Conservation (phyloP, 2,888 invertebrate species). For the Holacanthella duospinosa region DNA sequence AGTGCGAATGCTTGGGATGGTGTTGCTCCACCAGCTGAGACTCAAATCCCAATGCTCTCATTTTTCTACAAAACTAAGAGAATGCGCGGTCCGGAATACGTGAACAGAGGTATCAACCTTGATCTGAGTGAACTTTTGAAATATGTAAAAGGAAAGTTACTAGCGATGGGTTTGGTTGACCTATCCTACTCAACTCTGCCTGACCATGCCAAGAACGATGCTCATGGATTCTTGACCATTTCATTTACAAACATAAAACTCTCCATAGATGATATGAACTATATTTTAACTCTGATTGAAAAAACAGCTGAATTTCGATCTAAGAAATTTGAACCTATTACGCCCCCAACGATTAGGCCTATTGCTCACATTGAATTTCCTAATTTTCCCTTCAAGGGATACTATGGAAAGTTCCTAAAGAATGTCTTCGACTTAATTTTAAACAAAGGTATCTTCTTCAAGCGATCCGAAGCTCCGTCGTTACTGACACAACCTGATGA, state of each 20-base stretch:
- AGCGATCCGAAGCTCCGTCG: not conserved
- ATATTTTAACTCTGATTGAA: not conserved
- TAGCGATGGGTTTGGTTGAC: not conserved
- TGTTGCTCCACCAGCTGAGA: too few species aligned
- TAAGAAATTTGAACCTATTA: not conserved
- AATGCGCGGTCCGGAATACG: too few species aligned
- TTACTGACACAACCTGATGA: not conserved
- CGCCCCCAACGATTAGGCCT: not conserved
- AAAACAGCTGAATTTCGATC: not conserved
- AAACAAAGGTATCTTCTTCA: not conserved
- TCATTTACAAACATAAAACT: not conserved
- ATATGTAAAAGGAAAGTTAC: not conserved
- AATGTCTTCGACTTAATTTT: not conserved
- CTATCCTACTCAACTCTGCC: not conserved
- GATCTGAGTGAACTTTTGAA: not conserved
- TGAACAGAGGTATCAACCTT: not conserved
- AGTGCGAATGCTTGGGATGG: too few species aligned
- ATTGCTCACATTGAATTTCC: not conserved
- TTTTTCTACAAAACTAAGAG: constrained; percentile 1
- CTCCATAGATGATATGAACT: not conserved
- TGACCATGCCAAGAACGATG: not conserved
- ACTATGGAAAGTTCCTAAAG: not conserved
- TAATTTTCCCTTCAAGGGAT: not conserved
- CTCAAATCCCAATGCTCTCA: not conserved
- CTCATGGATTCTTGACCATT: not conserved